Conservation (phyloP, 2,888 invertebrate genomes). For the Oegoconia quadripuncta region DNA sequence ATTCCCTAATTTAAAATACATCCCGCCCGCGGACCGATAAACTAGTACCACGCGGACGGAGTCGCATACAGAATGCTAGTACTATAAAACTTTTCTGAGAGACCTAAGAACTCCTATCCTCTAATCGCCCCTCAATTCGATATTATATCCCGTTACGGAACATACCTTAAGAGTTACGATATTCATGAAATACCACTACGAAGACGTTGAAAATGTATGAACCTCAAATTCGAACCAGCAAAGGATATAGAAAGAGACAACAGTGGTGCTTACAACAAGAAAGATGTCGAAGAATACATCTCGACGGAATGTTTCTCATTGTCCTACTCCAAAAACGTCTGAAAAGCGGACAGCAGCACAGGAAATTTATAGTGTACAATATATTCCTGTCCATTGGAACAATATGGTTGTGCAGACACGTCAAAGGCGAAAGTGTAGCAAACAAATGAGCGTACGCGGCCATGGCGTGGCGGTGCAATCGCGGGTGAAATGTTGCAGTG, state of each 20-base stretch:
- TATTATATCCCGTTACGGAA: no score
- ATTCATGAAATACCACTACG: no score
- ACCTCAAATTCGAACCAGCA: background rate
- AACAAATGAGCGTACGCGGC: conserved; percentile 51
- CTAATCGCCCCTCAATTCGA: no score
- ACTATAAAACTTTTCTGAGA: no score
- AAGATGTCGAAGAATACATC: conserved; percentile 16
- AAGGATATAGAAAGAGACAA: background rate
- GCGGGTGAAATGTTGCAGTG: conserved; percentile 64
- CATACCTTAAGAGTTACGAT: no score
- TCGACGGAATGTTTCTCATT: conserved; percentile 29
- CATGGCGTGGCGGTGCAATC: conserved; percentile 38
- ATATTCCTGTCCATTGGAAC: conserved; percentile 35
- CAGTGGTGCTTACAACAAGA: background rate
- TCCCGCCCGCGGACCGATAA: no score
- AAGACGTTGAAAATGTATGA: no score
- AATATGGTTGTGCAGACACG: conserved; percentile 31
- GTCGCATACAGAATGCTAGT: no score
- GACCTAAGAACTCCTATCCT: no score
- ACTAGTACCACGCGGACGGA: no score
- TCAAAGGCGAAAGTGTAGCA: conserved; percentile 69
- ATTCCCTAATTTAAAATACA: no score
- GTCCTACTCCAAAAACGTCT: conserved; percentile 34
- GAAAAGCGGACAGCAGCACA: conserved; percentile 14
- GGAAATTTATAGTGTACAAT: conserved; percentile 33